Percentiles rank a stretch among this genome's conserved stretches.
These are phyloP conservation scores for Itoplectis maculator DNA, from an alignment of 2,888 invertebrate species.

Conservation along the genomic window DNA sequence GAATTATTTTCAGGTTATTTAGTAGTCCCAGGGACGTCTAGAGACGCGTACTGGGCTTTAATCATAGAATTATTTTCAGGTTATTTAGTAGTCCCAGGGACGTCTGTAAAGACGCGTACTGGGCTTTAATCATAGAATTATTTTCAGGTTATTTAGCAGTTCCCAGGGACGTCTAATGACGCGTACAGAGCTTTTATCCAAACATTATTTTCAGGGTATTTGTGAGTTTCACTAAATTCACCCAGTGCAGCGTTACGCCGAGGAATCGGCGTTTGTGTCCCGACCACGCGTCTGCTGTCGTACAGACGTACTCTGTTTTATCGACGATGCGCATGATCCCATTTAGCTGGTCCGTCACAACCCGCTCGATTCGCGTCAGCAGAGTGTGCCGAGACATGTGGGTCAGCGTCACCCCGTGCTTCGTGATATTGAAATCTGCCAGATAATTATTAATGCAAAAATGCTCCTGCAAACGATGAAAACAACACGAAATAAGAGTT, in stretches of 20 bases:
- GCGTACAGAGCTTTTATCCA: background rate
- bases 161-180: background rate
- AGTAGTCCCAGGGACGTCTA: background rate
- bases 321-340: conserved; percentile 2
- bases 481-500: background rate
- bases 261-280: conserved; percentile 51
- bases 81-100: background rate
- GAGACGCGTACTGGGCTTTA: background rate
- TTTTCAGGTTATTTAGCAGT: background rate
- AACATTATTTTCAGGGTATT: background rate
- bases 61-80: background rate
- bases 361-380: background rate
- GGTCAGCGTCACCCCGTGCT: background rate
- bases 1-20: background rate
- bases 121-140: background rate
- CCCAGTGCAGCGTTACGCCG: conserved; percentile 63
- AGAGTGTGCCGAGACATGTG: conserved; percentile 20
- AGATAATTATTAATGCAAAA: background rate
- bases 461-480: background rate
- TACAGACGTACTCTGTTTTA: conserved; percentile 52
- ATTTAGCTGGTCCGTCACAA: background rate
- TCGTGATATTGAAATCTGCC: conserved; percentile 15
- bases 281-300: conserved; percentile 60
- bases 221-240: conserved; percentile 28
- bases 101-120: background rate